Evolutionary conservation across 1,140 invertebrate species (phyloP), one percentile per base, ranked within the genome.

Genomic region (Octopus sinensis): DNA sequence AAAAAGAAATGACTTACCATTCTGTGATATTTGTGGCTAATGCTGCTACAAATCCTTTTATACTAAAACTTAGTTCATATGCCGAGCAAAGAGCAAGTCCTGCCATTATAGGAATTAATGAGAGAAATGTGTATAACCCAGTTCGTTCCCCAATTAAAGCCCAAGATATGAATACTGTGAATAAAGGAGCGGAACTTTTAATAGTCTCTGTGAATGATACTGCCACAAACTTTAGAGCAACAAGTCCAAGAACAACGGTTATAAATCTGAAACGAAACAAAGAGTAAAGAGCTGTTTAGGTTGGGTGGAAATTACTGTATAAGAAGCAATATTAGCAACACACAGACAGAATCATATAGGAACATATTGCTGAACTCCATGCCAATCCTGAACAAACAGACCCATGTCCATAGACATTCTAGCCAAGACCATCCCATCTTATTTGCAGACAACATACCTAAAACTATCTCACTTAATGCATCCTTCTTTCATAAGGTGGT

Each of bases 161-260:
- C 91, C 93, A 92, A 75, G 95, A 94, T 85, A 96, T 95, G 62
- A 95, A 89, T 79, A 96, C 95, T 75, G 95, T 96, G 88, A 96
- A 96, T 54, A 96, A 91, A 81, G 95, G 95, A 51, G 95, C 95
- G 52, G 95, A 95, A 91, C 94, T 95, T 90, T 96, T 96, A 23
- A 96, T 94, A 30, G 95, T 96, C 90, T 96, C 95, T 56, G 95
- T 95, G 90, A 96, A 96, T 89, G 95, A 95, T 52, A 96, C 95
- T 80, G 95, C 94, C 79, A 96, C 94, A 91, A 94, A 96, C 92
- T 95, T 95, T 62, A 96, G 91, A 9, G 95, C 94, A 71, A 96
- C 92, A 83, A 96, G 90, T 81, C 95, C 95, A 79, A 96, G 92
- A 13, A 92, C 87, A 76, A 95, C 94, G 4, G 95, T 95, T 71